Evolutionary conservation across 2,888 invertebrate genomes (phyloP), one percentile per base, ranked within the genome.

Genomic region (Stenurella melanura): DNA sequence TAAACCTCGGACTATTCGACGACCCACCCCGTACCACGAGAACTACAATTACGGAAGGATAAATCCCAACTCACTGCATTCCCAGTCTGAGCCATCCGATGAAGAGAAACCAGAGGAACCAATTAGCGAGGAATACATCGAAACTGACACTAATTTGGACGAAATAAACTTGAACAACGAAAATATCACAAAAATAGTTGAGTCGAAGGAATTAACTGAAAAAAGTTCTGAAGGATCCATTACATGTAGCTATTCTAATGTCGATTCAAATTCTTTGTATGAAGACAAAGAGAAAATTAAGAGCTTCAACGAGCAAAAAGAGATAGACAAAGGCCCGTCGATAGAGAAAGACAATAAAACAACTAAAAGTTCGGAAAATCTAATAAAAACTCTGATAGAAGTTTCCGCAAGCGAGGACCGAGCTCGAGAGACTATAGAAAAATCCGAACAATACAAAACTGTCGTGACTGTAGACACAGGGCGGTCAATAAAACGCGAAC

Each of bases 1-100:
- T 19, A 88, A 87, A 78, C 89, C 88, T 1, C 83, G 84, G 56
- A 89, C 89, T 5, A 87, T 89, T 72, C 81, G 89, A 78, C 87
- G 88, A 21, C 87, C 87, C 15, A 87, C 88, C 6, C 86, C 87
- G 1, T 87, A 80, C 34, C 73, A 80, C 58, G 81, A 83, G 54
- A 80, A 42, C n/a, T 42, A 79, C 61, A 77, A 61, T 19, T 81
- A 80, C 77, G 83, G 83, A 30, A 78, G 81, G 58, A 80, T 79
- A 56, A 82, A 78, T 61, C 77, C 78, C 15, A 80, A 76, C 60
- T 57, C 42, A 17, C 56, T 50, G n/a, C 42, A 38, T 30, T 75
- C 57, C 10, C 26, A 57, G 10, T 34, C 38, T 7, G 64, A 64
- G 11, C 64, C 50, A 69, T 17, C 42, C 9, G 57, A 61, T 38